phyloP scores from a whole-genome alignment of 2,113 vertebrate species.

The Mixornis gularis region DNA sequence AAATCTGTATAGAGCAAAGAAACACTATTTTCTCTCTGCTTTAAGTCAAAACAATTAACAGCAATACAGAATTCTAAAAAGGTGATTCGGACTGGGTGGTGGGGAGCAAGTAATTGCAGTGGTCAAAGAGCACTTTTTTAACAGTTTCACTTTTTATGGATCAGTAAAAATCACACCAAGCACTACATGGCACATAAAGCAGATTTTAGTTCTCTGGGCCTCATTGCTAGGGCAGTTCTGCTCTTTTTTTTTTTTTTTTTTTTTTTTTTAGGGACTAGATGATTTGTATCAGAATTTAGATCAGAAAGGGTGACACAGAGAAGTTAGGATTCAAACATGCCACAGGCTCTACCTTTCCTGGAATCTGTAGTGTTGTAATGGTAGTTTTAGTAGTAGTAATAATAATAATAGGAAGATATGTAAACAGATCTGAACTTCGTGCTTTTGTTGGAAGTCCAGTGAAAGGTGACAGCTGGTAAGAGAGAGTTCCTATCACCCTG shows the following conservation, averaged over 20 bases:
- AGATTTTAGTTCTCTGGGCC: not conserved
- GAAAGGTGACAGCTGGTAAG: not conserved
- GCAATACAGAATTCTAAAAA: not conserved
- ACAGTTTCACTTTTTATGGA: conserved; percentile 1
- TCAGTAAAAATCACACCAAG: not conserved
- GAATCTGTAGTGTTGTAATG: not conserved
- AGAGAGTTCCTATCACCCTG: not conserved
- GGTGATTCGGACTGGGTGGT: accelerated
- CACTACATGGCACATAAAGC: not conserved
- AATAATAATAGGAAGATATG: not conserved
- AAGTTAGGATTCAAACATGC: not conserved
- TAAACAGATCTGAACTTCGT: not conserved
- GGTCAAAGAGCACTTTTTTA: not conserved
- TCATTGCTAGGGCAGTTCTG: not conserved
- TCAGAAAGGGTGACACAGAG: not conserved
- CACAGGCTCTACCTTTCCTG: not conserved
- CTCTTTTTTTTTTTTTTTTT: not conserved
- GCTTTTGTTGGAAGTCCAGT: not conserved
- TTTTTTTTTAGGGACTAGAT: not conserved
- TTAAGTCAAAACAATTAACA: not conserved
- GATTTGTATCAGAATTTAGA: not conserved
- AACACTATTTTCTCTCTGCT: not conserved
- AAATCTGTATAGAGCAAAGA: not conserved
- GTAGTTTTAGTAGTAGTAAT: too few species aligned
- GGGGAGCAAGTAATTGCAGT: not conserved